These are phyloP conservation scores for Aurelia sp. DNA, from an alignment of 30 jellyfish, hydroid and myxozoan species.

Conservation along the genomic window DNA sequence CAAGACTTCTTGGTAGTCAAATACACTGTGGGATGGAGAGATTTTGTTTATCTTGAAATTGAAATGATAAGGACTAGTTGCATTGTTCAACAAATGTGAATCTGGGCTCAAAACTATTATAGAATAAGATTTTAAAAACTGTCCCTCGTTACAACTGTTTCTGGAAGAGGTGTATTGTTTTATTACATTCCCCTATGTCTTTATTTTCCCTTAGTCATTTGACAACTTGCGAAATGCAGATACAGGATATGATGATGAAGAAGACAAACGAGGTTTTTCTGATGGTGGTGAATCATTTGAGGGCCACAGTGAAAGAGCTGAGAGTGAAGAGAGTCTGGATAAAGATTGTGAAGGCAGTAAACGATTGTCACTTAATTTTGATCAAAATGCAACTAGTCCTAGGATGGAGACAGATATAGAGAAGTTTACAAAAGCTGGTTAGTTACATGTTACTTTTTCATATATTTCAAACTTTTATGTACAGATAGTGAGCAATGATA, in stretches of 20 bases:
- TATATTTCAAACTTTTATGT: too few relatives aligned
- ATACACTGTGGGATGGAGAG: too few relatives aligned
- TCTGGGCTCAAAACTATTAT: too few relatives aligned
- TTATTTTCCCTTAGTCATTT: slow-evolving; percentile 22
- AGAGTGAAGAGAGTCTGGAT: slow-evolving; percentile 94
- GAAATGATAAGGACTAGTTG: too few relatives aligned
- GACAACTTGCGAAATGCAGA: slow-evolving; percentile 56
- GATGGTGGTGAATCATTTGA: slow-evolving; percentile 81
- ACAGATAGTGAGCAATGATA: too few relatives aligned
- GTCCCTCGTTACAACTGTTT: too few relatives aligned
- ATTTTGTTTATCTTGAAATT: too few relatives aligned
- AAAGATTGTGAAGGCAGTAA: slow-evolving; percentile 42
- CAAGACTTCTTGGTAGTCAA: too few relatives aligned
- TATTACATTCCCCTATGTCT: too few relatives aligned
- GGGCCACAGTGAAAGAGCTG: slow-evolving; percentile 71
- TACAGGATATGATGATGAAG: slow-evolving; percentile 68
- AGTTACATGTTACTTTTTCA: background rate
- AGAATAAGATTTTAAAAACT: too few relatives aligned
- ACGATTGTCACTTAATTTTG: slow-evolving; percentile 25
- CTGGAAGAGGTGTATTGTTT: too few relatives aligned
- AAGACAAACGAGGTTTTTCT: slow-evolving; percentile 61
- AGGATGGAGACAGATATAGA: slow-evolving; percentile 26
- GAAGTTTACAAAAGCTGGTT: slow-evolving; percentile 19
- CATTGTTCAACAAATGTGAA: too few relatives aligned
- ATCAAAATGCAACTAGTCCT: slow-evolving; percentile 31